Evolutionary conservation across 2,888 invertebrate species (phyloP).

Genomic region (Ormyrus labotus): DNA sequence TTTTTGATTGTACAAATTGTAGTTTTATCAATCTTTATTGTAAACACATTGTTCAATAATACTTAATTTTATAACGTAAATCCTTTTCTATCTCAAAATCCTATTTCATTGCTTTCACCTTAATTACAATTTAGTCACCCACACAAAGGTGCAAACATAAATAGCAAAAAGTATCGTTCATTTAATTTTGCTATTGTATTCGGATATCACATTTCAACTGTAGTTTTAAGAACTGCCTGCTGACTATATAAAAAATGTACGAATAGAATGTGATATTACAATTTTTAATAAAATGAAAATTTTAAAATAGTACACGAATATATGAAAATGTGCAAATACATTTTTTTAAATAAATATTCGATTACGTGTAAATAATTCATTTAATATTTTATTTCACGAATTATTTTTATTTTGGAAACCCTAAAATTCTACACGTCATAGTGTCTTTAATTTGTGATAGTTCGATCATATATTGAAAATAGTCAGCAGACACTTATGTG

Average conservation of each 20-base stretch:
- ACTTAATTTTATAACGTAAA: slow-evolving; percentile 43
- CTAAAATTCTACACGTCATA: too few species aligned
- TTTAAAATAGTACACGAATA: not conserved
- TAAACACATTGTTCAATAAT: slow-evolving; percentile 48
- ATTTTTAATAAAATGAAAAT: too few species aligned
- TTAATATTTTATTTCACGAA: too few species aligned
- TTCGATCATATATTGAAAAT: too few species aligned
- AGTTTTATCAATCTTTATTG: slow-evolving; percentile 51
- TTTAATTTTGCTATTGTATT: not conserved
- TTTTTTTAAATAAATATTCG: not conserved
- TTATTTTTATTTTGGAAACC: too few species aligned
- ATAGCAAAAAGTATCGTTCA: not conserved
- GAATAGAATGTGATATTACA: too few species aligned
- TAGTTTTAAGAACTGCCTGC: too few species aligned
- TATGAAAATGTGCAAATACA: not conserved
- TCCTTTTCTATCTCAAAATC: slow-evolving; percentile 47
- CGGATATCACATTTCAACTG: too few species aligned
- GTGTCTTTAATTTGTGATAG: too few species aligned
- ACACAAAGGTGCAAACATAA: not conserved
- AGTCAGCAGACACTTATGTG: not conserved
- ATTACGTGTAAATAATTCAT: too few species aligned
- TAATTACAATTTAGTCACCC: not conserved
- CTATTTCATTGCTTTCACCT: slow-evolving; percentile 37
- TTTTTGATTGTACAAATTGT: slow-evolving; percentile 58
- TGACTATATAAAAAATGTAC: too few species aligned